Evolutionary conservation across 92 coral and sea anemone species (phyloP), one percentile per base, ranked within the genome.

Genomic region (Bergia sp.): DNA sequence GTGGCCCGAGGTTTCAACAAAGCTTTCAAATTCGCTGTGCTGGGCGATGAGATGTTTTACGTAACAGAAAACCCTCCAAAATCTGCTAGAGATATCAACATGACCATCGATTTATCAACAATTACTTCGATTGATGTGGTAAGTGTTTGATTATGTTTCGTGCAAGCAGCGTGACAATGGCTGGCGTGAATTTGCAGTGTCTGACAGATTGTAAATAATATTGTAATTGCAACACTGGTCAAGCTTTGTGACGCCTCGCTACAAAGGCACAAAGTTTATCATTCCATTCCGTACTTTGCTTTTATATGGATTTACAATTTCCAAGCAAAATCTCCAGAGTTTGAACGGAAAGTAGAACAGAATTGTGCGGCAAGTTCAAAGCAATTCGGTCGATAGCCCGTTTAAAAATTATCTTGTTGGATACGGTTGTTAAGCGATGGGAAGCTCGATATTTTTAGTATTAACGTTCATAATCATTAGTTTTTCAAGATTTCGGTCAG

Each of bases 41-140:
- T 97, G 76, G 99, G 98, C 43, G 94, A 92, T 69, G 98, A 97
- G 57, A 90, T 89, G 94, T 91, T 97, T 21, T 97, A 97, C 81
- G 90, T 97, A 45, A 94, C 98, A 37, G 99, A 95, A 77, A 97
- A 97, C 73, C 99, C 99, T 36, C 99, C 99, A 5, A 96, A 89
- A 85, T 37, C 91, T 29, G 80, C 95, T 12, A 97, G 94, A 80
- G 99, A 95, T 89, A 93, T 97, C 74, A 92, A 90, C 81, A 93
- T 94, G 23, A 89, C 91, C 18, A 85, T 96, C 71, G 95, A 96
- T 86, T 88, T 95, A 82, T 92, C 98, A 78, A 88, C 91, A 71
- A 92, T 97, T 74, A 95, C 96, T 1, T 91, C 94, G 21, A 93
- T 96, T 0, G 93, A 90, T 78, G 71, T 97, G 92, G 99, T 97